These are phyloP conservation scores for Limnothrissa miodon DNA, from an alignment of 2,113 vertebrate species.

Conservation along the genomic window DNA sequence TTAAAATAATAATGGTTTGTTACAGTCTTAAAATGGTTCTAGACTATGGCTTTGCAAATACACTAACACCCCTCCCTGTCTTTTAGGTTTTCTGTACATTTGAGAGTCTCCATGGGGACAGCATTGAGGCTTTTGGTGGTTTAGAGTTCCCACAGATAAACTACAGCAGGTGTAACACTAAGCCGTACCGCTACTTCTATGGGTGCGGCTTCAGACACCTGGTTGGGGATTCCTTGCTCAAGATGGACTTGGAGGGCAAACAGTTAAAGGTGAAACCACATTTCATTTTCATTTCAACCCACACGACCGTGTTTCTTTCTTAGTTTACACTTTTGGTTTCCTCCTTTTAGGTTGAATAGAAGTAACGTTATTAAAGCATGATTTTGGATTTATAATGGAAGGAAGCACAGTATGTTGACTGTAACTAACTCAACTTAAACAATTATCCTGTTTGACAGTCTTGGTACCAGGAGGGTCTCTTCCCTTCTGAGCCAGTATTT, in stretches of 20 bases:
- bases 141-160: conserved; percentile 94
- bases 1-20: no score
- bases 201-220: conserved; percentile 87
- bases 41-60: neutral
- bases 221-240: conserved; percentile 86
- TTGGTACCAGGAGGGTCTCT: conserved; percentile 84
- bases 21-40: no score
- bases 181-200: conserved; percentile 85
- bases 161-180: conserved; percentile 73
- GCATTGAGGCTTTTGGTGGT: conserved; percentile 77
- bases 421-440: neutral
- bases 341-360: no score
- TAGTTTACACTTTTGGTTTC: no score
- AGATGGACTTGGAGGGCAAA: conserved; percentile 85
- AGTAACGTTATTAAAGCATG: no score
- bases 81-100: conserved; percentile 83
- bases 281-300: no score
- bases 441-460: conserved; percentile 62
- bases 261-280: conserved; percentile 72
- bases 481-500: conserved; percentile 91
- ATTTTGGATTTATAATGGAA: neutral
- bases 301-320: neutral
- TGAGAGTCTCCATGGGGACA: conserved; percentile 80
- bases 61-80: conserved; percentile 22
- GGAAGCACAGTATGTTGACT: neutral